phyloP scores from a whole-genome alignment of 2,113 vertebrate species.

The Xyrauchen texanus region DNA sequence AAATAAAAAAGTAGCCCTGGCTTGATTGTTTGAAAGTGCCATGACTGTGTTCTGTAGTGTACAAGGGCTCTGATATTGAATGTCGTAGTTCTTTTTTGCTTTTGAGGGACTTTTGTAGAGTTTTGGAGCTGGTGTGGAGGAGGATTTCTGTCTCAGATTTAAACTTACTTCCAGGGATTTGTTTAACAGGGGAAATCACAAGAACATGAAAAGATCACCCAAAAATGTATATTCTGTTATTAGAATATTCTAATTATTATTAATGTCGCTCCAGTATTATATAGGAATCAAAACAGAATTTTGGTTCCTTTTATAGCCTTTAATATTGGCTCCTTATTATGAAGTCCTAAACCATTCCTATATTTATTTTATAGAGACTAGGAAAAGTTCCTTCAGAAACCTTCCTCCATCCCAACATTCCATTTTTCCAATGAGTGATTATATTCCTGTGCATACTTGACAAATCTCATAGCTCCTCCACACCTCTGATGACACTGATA shows the following conservation, averaged over 20 bases:
- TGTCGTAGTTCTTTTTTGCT: background rate
- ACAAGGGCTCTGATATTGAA: constrained; percentile 15
- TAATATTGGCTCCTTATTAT: too few species aligned
- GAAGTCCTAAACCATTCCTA: too few species aligned
- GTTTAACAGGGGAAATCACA: background rate
- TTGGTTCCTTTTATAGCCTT: too few species aligned
- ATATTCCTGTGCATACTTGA: background rate
- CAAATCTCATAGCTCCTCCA: constrained; percentile 2
- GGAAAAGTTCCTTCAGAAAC: too few species aligned
- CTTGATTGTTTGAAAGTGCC: constrained; percentile 35
- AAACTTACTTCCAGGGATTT: background rate
- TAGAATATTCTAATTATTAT: background rate
- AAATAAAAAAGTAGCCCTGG: constrained; percentile 13
- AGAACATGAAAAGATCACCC: background rate
- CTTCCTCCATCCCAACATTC: background rate
- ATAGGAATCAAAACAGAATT: too few species aligned
- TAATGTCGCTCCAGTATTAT: too few species aligned
- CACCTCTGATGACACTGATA: constrained; percentile 9
- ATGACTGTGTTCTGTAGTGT: background rate
- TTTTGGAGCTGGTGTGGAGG: background rate
- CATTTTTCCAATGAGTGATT: too few species aligned
- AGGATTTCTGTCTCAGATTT: background rate
- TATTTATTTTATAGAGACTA: too few species aligned
- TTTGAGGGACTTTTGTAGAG: background rate
- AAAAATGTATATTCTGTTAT: background rate